Conservation (phyloP, 2,888 invertebrate species). For the Luperina nickerlii region DNA sequence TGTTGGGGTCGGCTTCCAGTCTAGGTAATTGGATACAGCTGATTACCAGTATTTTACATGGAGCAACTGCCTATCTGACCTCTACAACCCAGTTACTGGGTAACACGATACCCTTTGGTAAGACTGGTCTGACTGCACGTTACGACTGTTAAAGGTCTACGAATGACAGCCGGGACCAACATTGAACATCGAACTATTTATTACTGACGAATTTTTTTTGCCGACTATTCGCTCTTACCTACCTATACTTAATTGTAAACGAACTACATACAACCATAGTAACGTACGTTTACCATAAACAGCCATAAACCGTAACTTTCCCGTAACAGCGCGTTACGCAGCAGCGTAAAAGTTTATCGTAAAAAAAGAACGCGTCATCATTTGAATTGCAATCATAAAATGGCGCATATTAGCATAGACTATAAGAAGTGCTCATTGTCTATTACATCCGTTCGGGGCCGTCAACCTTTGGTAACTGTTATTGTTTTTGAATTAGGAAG, state of each 20-base stretch:
- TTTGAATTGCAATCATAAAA: conserved; percentile 74
- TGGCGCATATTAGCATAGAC: conserved; percentile 75
- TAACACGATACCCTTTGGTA: background rate
- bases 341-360: conserved; percentile 61
- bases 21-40: background rate
- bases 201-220: background rate
- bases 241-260: conserved; percentile 1
- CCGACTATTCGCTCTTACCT: background rate
- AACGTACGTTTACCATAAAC: conserved; percentile 33
- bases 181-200: background rate
- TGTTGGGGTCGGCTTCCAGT: no score
- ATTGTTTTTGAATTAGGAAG: conserved; percentile 55
- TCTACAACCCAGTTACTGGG: background rate
- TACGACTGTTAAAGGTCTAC: background rate
- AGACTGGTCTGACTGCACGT: background rate
- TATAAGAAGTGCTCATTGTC: conserved; percentile 72
- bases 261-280: conserved; percentile 1
- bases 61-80: background rate
- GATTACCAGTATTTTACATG: background rate
- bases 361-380: conserved; percentile 70
- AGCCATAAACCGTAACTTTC: conserved; percentile 54
- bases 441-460: conserved; percentile 71
- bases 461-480: conserved; percentile 69
- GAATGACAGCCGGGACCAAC: background rate
- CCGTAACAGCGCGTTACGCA: conserved; percentile 61